Evolutionary conservation across 1,140 invertebrate species (phyloP).

Genomic region (Calliopsis andreniformis): DNA sequence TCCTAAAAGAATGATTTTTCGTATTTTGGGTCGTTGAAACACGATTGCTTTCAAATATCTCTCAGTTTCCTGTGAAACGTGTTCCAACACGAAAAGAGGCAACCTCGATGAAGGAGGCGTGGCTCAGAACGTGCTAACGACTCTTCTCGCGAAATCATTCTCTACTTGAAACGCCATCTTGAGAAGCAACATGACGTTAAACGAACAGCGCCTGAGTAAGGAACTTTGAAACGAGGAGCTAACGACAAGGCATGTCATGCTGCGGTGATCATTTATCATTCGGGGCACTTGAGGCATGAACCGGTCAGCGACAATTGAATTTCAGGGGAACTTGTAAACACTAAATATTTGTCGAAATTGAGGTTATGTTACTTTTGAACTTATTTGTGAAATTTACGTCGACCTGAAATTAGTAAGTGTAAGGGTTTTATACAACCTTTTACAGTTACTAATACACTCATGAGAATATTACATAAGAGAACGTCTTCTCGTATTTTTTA

Average conservation of each 20-base stretch:
- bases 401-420: no score
- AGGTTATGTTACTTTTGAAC: background rate
- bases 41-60: conserved; percentile 59
- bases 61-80: conserved; percentile 41
- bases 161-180: conserved; percentile 63
- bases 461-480: no score
- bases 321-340: background rate
- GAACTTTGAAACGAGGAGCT: conserved; percentile 57
- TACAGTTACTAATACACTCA: no score
- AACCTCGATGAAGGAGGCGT: conserved; percentile 66
- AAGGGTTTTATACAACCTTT: no score
- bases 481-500: no score
- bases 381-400: background rate
- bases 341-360: background rate
- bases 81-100: conserved; percentile 55
- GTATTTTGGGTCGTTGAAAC: conserved; percentile 53
- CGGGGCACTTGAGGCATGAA: conserved; percentile 14
- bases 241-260: conserved; percentile 53
- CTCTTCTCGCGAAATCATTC: conserved; percentile 66
- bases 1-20: conserved; percentile 75
- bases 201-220: conserved; percentile 55
- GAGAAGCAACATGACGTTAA: conserved; percentile 68
- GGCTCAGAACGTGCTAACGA: conserved; percentile 73
- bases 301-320: conserved; percentile 54
- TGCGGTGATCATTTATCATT: conserved; percentile 52